Evolutionary conservation across 37 sponge, comb jelly and placozoan species (phyloP), one percentile per base, ranked within the genome.

Genomic region (Beroe forskalii): DNA sequence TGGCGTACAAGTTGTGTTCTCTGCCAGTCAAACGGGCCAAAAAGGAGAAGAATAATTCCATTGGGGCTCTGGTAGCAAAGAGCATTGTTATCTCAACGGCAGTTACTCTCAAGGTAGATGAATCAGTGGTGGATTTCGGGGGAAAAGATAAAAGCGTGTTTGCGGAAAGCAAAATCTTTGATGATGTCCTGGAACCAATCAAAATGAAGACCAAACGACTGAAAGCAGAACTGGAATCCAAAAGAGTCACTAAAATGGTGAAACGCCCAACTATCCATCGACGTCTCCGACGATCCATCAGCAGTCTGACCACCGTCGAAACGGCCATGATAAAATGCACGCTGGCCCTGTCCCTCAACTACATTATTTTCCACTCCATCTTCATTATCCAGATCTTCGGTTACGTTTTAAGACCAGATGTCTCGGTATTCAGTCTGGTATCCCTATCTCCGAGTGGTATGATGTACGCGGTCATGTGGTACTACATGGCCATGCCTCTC

Each of bases 401-500:
- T 17, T 69, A 69, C 72, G 72, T 69, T 27, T 36, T 69, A 2
- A 19, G 32, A 14, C 72, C 72, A 37, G 72, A 69, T 36, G 32
- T 32, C 32, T 69, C 72, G 35, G 72, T 69, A 20, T 69, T 69
- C 38, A 32, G 32, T 37, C 39, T 69, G 72, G 32, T 69, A 36
- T 27, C 72, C 27, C 19, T 33, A 17, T 35, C 72, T 2, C 36
- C 38, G 33, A 36, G 19, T 6, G 72, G 72, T 14, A 31, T 32
- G 72, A 27, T 69, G 38, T 69, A 69, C 72, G 72, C 72, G 1
- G 32, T 32, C 4, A 14, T 69, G 72, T 69, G 72, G 72, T 69
- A 69, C 38, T 69, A 69, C 72, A 69, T 69, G 72, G 72, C 72
- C 3, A 69, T 69, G 72, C 72, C 72, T 14, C 33, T 69, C 1